Percentiles rank a stretch among this genome's conserved stretches.
Conservation (phyloP, 2,888 invertebrate genomes). For the Dioctria rufipes region DNA sequence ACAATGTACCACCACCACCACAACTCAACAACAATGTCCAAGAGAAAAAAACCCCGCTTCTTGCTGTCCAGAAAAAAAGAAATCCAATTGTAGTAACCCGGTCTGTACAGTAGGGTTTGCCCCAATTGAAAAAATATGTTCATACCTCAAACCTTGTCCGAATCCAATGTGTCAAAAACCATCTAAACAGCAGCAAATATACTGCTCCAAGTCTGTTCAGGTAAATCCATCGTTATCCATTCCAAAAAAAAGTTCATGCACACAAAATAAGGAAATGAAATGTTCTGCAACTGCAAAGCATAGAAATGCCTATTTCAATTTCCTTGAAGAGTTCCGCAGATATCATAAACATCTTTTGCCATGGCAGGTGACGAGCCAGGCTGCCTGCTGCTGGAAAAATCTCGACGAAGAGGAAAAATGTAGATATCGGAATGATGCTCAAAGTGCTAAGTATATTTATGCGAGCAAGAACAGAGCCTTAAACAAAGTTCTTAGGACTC, state of each 20-base stretch:
- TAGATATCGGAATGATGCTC: conserved; percentile 25
- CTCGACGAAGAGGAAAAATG: not conserved
- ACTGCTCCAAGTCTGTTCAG: not conserved
- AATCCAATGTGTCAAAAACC: too few species aligned
- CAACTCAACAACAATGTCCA: too few species aligned
- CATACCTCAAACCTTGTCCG: too few species aligned
- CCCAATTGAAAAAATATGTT: too few species aligned
- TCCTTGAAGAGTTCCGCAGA: conserved; percentile 24
- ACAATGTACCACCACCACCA: too few species aligned
- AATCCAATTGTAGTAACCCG: too few species aligned
- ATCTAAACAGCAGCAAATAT: too few species aligned
- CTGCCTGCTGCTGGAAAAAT: conserved; percentile 36
- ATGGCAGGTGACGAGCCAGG: conserved; percentile 14
- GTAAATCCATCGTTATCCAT: not conserved
- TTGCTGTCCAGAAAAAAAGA: too few species aligned
- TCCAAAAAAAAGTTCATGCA: not conserved
- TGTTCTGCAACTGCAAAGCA: not conserved
- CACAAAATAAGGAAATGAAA: not conserved
- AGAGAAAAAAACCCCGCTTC: too few species aligned
- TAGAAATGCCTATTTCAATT: conserved; percentile 54
- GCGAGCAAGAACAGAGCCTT: conserved; percentile 46
- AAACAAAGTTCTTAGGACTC: conserved; percentile 37
- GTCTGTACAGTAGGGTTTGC: too few species aligned
- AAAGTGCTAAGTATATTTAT: conserved; percentile 44
- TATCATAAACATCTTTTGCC: conserved; percentile 30